Evolutionary conservation across 92 coral and sea anemone species (phyloP).

Genomic region (Porites evermanni): DNA sequence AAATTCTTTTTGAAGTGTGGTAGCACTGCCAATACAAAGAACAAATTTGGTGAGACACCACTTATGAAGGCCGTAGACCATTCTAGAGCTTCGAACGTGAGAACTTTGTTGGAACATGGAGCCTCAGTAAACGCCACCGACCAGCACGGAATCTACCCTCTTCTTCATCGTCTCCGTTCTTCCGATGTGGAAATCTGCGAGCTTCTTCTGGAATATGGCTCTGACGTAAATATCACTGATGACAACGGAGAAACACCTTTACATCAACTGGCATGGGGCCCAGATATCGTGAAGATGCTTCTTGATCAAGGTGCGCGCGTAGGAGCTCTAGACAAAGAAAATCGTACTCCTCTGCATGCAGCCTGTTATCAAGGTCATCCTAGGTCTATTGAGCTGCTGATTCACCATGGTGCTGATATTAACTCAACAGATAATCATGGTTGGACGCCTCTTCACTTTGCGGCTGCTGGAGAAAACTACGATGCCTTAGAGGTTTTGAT

Average conservation of each 20-base stretch:
- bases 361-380: not conserved
- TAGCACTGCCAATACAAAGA: not conserved
- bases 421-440: not conserved
- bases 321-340: not conserved
- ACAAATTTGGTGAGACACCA: conserved; percentile 1
- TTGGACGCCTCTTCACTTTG: conserved; percentile 23
- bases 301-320: conserved; percentile 21
- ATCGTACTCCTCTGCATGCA: conserved; percentile 28
- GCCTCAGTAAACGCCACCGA: not conserved
- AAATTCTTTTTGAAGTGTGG: not conserved
- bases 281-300: conserved; percentile 1
- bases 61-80: not conserved
- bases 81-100: not conserved
- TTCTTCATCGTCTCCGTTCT: not conserved
- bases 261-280: not conserved
- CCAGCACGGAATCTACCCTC: not conserved
- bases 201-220: conserved; percentile 1
- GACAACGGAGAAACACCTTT: conserved; percentile 24
- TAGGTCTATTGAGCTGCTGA: conserved; percentile 1
- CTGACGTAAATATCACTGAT: not conserved
- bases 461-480: not conserved
- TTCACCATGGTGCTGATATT: conserved; percentile 10
- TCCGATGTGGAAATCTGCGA: not conserved
- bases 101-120: conserved; percentile 14
- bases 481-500: not conserved